Percentiles rank a stretch among this genome's conserved stretches.
phyloP scores from a whole-genome alignment of 2,888 invertebrate species.

The Lasioglossum villosulum region DNA sequence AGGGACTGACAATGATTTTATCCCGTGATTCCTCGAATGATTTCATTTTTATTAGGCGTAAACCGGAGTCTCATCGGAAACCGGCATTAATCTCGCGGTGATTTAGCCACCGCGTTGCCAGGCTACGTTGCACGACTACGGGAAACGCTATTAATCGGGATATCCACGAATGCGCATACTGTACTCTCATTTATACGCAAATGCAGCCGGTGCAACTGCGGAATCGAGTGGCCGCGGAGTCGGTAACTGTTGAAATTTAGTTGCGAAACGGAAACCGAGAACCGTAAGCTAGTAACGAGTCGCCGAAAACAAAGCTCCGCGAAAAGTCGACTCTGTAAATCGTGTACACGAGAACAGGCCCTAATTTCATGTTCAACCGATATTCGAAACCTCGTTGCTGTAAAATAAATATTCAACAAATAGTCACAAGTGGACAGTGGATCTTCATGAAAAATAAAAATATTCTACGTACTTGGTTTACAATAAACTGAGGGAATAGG shows the following conservation, averaged over 20 bases:
- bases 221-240: conserved; percentile 3
- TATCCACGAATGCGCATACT: conserved; percentile 42
- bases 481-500: too few species aligned
- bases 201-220: conserved; percentile 35
- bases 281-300: neutral
- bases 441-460: too few species aligned
- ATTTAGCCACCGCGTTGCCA: conserved; percentile 24
- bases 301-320: neutral
- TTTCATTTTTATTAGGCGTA: conserved; percentile 34
- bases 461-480: too few species aligned
- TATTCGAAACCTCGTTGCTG: neutral
- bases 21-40: conserved; percentile 16
- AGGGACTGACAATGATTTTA: conserved; percentile 7
- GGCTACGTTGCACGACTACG: neutral
- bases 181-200: conserved; percentile 61
- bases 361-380: neutral
- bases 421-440: too few species aligned
- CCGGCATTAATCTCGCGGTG: conserved; percentile 30
- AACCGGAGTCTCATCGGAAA: conserved; percentile 25
- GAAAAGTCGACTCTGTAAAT: neutral
- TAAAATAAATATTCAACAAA: neutral
- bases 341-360: neutral
- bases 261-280: conserved; percentile 34
- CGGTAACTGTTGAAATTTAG: conserved; percentile 37
- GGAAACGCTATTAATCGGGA: conserved; percentile 46